These are phyloP conservation scores for Jaculus jaculus DNA, from an alignment of 2,113 vertebrate species.

Conservation along the genomic window DNA sequence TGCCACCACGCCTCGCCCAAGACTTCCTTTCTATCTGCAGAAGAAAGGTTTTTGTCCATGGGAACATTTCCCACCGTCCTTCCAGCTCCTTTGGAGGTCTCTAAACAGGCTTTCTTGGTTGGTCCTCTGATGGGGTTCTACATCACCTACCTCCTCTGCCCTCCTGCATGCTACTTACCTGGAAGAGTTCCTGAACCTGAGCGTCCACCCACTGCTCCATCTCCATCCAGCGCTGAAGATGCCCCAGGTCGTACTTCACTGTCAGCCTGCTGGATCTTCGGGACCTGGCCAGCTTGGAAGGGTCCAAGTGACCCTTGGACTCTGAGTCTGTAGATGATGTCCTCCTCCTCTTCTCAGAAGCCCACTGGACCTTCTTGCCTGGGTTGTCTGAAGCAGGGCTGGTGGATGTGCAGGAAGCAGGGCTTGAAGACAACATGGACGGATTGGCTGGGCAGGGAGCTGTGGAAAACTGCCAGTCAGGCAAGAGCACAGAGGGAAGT, in stretches of 20 bases:
- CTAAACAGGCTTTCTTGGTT: not conserved
- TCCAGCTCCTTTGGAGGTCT: not conserved
- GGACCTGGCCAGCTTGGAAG: slow-evolving; percentile 55
- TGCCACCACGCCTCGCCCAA: not conserved
- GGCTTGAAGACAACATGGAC: slow-evolving; percentile 72
- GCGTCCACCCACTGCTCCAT: slow-evolving; percentile 96
- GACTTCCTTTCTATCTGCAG: not conserved
- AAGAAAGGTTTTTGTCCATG: not conserved
- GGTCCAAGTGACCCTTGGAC: slow-evolving; percentile 61
- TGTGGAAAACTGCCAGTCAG: not conserved
- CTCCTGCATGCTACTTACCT: slow-evolving; percentile 83
- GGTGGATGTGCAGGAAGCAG: slow-evolving; percentile 63
- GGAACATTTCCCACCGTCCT: not conserved
- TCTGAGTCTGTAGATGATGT: slow-evolving; percentile 85
- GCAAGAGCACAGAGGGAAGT: not conserved
- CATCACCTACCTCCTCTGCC: not conserved
- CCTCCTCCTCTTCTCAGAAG: slow-evolving; percentile 62
- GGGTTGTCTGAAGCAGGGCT: slow-evolving; percentile 56
- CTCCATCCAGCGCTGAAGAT: slow-evolving; percentile 95
- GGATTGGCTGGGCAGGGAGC: not conserved
- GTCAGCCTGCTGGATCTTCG: slow-evolving; percentile 94
- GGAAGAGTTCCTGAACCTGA: slow-evolving; percentile 94
- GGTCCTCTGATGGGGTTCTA: accelerated
- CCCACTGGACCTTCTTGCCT: slow-evolving; percentile 82
- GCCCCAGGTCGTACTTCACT: slow-evolving; percentile 95